Evolutionary conservation across 2,797 vertebrate genomes (phyloP), one percentile per base, ranked within the genome.

Genomic region (Botia almorhae): DNA sequence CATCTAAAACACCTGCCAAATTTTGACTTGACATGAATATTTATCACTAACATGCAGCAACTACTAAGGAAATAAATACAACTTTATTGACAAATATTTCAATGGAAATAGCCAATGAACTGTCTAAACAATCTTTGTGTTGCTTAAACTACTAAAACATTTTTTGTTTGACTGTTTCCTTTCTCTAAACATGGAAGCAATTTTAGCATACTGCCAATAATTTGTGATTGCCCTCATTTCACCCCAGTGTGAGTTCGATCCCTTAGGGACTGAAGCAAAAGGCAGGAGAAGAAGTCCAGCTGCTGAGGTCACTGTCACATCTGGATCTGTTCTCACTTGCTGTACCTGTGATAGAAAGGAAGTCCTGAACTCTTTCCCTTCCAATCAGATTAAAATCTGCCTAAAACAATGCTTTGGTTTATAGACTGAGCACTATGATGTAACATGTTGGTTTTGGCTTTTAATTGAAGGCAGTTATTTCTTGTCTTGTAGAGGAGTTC

Each of bases 191-290:
- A 83, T 82, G 81, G 80, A 83, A 85, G 61, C 77, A 36, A 80
- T 83, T 87, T 82, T 51, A 78, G 23, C 50, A 78, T 13, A 23
- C 46, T 69, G 78, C 48, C 76, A 81, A 75, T 74, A 74, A 72
- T 60, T 46, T 50, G 74, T 53, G 80, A 83, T 80, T 85, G 76
- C 75, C 73, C 85, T 80, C 14, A 65, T 83, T 80, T 87, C 56
- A 82, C 76, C 77, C 60, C 50, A 67, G 68, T 48, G 68, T 73
- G 63, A 76, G 68, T 67, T 70, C 60, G 51, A 72, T 70, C 46
- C 68, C 60, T 84, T 29, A 26, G 74, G 58, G 80, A 80, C 36
- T 63, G 33, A 67, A 69, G 68, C 36, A 55, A 70, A 63, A 73
- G 73, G 36, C 36, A 64, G 23, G 21, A 71, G 14, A 69, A 70